Conservation (phyloP, 2,113 vertebrate genomes). For the Eulemur rufifrons region DNA sequence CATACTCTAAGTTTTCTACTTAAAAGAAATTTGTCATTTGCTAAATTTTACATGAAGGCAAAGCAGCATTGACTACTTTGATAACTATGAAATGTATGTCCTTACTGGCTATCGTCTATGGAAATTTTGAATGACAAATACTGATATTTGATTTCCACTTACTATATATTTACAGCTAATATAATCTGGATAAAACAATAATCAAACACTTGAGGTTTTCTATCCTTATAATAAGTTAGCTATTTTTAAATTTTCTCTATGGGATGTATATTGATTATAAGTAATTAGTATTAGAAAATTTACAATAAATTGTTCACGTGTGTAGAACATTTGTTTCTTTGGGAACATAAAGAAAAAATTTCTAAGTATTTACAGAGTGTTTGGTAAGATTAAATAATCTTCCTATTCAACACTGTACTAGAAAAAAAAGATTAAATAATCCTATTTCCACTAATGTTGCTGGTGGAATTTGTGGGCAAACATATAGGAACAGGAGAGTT, state of each 20-base stretch:
- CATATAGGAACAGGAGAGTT: not conserved
- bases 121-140: not conserved
- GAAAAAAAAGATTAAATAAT: not conserved
- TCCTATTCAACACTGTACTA: too few relatives aligned
- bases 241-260: not conserved
- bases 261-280: not conserved
- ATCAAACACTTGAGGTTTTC: slow-evolving; percentile 2
- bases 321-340: not conserved
- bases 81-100: not conserved
- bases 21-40: slow-evolving; percentile 11
- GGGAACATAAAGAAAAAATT: not conserved
- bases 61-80: not conserved
- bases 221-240: not conserved
- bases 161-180: not conserved
- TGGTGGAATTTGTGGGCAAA: not conserved
- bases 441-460: not conserved
- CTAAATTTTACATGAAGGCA: not conserved
- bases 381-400: not conserved
- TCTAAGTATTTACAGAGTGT: not conserved
- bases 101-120: not conserved
- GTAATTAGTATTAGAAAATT: not conserved
- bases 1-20: not conserved
- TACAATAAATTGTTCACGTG: not conserved
- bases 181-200: not conserved
- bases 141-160: slow-evolving; percentile 37